phyloP scores from a whole-genome alignment of 2,797 vertebrate genomes.

The Merluccius polli region DNA sequence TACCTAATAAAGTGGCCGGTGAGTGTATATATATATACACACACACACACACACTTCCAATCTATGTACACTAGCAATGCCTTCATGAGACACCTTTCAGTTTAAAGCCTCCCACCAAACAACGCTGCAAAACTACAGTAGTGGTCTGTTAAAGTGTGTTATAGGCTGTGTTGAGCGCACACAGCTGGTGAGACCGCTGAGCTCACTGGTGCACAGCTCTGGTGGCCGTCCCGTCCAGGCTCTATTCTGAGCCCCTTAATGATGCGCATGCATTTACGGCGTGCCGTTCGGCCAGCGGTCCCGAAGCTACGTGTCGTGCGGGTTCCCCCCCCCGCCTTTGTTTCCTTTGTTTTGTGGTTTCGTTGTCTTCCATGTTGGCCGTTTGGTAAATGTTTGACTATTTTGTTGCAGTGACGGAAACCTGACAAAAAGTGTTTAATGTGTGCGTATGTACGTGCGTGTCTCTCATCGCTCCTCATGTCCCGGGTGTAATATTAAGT shows the following conservation, averaged over 20 bases:
- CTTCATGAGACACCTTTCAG: no score
- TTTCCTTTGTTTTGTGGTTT: neutral
- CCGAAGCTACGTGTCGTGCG: no score
- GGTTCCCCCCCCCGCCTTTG: no score
- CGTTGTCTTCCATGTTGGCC: neutral
- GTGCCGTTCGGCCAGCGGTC: neutral
- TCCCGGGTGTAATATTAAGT: neutral
- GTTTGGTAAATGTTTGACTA: neutral
- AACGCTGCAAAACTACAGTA: neutral
- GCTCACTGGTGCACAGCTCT: neutral
- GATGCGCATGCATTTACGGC: neutral
- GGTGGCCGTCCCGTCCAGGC: neutral
- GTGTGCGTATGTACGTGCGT: neutral
- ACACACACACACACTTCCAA: no score
- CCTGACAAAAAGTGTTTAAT: neutral
- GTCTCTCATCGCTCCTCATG: no score
- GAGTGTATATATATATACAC: no score
- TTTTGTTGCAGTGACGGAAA: neutral
- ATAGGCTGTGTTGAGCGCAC: neutral
- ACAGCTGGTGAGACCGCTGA: neutral
- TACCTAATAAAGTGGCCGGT: no score
- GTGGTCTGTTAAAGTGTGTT: neutral
- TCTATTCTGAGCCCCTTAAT: neutral
- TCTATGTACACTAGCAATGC: no score
- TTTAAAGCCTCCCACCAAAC: neutral